These are phyloP conservation scores for Brachionus rotundiformis DNA, from an alignment of 1,140 invertebrate species.

Conservation along the genomic window DNA sequence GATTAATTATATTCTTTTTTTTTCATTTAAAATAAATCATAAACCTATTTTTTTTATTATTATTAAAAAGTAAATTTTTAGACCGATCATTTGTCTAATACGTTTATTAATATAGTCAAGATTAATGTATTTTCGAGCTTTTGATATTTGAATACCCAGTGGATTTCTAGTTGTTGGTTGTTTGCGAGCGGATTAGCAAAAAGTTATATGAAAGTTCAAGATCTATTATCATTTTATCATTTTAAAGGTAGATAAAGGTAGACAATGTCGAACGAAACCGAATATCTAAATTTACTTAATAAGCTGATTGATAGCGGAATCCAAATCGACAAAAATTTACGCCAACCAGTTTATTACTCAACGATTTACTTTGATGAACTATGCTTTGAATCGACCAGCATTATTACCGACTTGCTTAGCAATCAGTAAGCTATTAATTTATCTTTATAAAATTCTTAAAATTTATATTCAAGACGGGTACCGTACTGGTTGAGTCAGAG, in stretches of 20 bases:
- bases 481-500: conserved; percentile 38
- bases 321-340: conserved; percentile 31
- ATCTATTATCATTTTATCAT: too few relatives aligned
- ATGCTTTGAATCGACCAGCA: not conserved
- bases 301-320: conserved; percentile 16
- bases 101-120: not conserved
- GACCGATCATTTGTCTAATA: conserved; percentile 1
- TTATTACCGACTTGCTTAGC: conserved; percentile 1
- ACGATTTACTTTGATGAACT: conserved; percentile 18
- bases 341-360: conserved; percentile 21
- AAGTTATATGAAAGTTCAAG: not conserved
- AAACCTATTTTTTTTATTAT: not conserved
- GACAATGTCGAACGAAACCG: conserved; percentile 1
- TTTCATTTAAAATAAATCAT: conserved; percentile 3
- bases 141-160: not conserved
- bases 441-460: not conserved
- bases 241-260: not conserved
- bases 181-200: conserved; percentile 11
- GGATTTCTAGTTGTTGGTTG: not conserved
- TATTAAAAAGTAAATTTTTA: not conserved
- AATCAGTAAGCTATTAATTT: conserved; percentile 18
- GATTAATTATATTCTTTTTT: not conserved
- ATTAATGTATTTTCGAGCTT: not conserved
- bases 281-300: not conserved
- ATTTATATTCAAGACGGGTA: not conserved